Evolutionary conservation across 2,888 invertebrate genomes (phyloP).

Genomic region (Eremobia ochroleuca): DNA sequence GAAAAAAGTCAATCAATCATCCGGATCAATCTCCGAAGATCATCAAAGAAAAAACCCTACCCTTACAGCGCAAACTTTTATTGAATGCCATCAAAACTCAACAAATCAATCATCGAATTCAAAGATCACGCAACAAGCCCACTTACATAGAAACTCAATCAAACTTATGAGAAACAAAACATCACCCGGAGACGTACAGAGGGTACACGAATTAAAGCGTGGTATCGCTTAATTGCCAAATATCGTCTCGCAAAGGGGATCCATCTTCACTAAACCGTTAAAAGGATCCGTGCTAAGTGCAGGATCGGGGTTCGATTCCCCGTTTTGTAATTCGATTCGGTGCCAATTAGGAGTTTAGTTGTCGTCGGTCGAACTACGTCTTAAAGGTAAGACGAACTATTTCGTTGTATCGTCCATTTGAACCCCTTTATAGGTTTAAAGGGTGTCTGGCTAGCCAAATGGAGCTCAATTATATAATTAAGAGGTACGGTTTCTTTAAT

Average conservation of each 20-base stretch:
- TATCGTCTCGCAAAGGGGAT: constrained; percentile 88
- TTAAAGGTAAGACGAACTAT: constrained; percentile 81
- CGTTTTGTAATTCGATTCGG: constrained; percentile 89
- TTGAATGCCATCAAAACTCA: neutral
- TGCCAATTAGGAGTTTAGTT: constrained; percentile 89
- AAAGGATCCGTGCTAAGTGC: constrained; percentile 90
- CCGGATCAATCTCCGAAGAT: too few relatives aligned
- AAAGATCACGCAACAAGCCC: constrained; percentile 11
- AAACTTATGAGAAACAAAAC: constrained; percentile 47
- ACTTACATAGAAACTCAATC: constrained; percentile 39
- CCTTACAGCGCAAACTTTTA: neutral
- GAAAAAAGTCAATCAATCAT: too few relatives aligned
- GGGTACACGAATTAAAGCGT: constrained; percentile 69
- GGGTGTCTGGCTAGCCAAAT: constrained; percentile 58
- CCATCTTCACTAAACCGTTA: constrained; percentile 90
- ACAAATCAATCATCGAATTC: constrained; percentile 7
- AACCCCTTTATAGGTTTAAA: constrained; percentile 71
- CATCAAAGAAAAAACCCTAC: neutral
- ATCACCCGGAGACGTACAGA: constrained; percentile 37
- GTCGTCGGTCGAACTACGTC: constrained; percentile 82
- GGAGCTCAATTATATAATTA: constrained; percentile 62
- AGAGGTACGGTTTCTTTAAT: constrained; percentile 59
- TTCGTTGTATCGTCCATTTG: constrained; percentile 74
- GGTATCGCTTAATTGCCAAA: constrained; percentile 88
- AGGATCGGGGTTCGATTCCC: constrained; percentile 89